Evolutionary conservation across 2,797 vertebrate genomes (phyloP).

Genomic region (Pelobates cultripes): DNA sequence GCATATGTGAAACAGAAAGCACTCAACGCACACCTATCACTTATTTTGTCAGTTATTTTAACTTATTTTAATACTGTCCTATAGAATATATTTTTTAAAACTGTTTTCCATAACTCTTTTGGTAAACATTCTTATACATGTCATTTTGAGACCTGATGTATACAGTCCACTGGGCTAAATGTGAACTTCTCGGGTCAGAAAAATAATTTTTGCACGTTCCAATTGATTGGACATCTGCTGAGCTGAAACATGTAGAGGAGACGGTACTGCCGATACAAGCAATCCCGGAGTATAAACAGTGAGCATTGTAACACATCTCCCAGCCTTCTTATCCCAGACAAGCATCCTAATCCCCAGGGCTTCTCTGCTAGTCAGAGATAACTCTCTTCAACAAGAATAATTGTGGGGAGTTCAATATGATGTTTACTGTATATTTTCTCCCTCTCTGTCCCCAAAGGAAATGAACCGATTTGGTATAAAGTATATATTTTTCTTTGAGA

Average conservation of each 20-base stretch:
- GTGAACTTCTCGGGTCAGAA: conserved; percentile 6
- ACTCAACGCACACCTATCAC: too few relatives aligned
- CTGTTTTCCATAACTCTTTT: too few relatives aligned
- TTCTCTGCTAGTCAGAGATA: conserved; percentile 76
- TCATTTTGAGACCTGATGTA: not conserved
- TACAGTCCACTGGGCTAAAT: not conserved
- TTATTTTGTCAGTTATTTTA: too few relatives aligned
- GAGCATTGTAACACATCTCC: conserved; percentile 68
- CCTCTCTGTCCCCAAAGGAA: conserved; percentile 19
- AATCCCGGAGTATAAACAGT: conserved; percentile 67
- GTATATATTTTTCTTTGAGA: conserved; percentile 29
- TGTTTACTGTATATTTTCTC: conserved; percentile 20
- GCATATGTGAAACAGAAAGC: too few relatives aligned
- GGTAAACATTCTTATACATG: not conserved
- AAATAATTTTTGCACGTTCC: not conserved
- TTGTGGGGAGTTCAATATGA: conserved; percentile 54
- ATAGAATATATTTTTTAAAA: too few relatives aligned
- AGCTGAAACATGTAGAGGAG: conserved; percentile 6
- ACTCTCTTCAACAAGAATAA: conserved; percentile 68
- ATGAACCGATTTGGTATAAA: conserved; percentile 23
- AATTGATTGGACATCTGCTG: not conserved
- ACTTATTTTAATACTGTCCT: too few relatives aligned
- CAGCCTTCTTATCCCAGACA: conserved; percentile 76
- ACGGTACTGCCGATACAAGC: conserved; percentile 55
- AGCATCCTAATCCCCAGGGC: conserved; percentile 76